A percentile compares a stretch with the other conserved stretches of the same genome.
Evolutionary conservation across 2,888 invertebrate species (phyloP).

Genomic region (Nudaria mundana): DNA sequence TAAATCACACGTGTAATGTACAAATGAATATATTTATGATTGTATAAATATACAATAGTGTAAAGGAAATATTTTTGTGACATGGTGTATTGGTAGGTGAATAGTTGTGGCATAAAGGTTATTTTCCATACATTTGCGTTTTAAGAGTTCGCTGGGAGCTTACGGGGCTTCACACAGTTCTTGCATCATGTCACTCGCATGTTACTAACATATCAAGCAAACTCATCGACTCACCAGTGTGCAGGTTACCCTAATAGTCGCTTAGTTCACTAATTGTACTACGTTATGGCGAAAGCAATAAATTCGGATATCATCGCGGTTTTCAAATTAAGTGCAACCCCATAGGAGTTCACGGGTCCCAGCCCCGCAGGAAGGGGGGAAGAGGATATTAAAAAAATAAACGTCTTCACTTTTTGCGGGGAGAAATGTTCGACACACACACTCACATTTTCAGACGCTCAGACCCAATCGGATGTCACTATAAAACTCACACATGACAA

Average conservation of each 20-base stretch:
- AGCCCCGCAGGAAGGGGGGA: too few relatives aligned
- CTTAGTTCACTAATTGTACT: conserved; percentile 32
- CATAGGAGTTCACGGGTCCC: too few relatives aligned
- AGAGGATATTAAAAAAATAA: too few relatives aligned
- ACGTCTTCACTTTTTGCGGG: too few relatives aligned
- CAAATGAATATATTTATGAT: conserved; percentile 74
- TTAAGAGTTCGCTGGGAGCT: conserved; percentile 45
- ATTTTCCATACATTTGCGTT: conserved; percentile 63
- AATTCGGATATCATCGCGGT: too few relatives aligned
- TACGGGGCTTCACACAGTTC: conserved; percentile 66
- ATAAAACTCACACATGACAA: too few relatives aligned
- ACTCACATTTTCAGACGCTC: too few relatives aligned
- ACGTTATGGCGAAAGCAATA: too few relatives aligned
- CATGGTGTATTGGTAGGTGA: conserved; percentile 66
- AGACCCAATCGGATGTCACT: too few relatives aligned
- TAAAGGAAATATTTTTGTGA: conserved; percentile 76
- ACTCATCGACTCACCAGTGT: conserved; percentile 41
- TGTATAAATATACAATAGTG: conserved; percentile 62
- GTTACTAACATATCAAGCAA: conserved; percentile 65
- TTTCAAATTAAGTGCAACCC: too few relatives aligned
- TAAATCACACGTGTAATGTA: conserved; percentile 71
- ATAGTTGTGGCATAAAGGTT: conserved; percentile 50
- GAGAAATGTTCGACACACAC: too few relatives aligned
- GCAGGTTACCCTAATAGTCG: conserved; percentile 42
- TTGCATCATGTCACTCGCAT: conserved; percentile 67